Percentiles rank a stretch among this genome's conserved stretches.
Conservation (phyloP, 2,888 invertebrate genomes). For the Allophyes oxyacanthae region DNA sequence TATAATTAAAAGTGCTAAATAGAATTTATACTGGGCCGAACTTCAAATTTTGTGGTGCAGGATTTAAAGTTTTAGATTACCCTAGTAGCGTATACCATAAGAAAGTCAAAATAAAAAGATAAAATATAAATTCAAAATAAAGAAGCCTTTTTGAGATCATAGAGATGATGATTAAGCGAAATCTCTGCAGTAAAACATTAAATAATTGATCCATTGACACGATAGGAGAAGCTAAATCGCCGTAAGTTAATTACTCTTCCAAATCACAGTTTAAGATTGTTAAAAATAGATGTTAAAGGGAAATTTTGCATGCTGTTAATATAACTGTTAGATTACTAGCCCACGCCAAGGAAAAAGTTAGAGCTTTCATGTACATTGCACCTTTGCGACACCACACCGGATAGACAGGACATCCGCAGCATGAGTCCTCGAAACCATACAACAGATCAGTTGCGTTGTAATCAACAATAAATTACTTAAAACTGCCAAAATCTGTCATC, state of each 20-base stretch:
- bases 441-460: background rate
- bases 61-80: background rate
- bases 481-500: background rate
- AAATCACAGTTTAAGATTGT: conserved; percentile 19
- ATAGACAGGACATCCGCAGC: conserved; percentile 53
- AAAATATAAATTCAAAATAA: no score
- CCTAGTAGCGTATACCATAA: no score
- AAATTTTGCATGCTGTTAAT: conserved; percentile 60
- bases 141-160: no score
- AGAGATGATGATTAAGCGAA: no score
- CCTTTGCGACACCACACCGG: conserved; percentile 42
- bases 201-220: no score
- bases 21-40: conserved; percentile 30
- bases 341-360: conserved; percentile 57
- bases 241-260: background rate
- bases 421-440: conserved; percentile 43
- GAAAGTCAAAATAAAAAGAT: no score
- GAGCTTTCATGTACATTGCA: conserved; percentile 40
- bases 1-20: background rate
- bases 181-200: no score
- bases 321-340: conserved; percentile 33
- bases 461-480: background rate
- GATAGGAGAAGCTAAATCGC: no score
- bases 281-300: conserved; percentile 16
- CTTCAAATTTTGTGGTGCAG: conserved; percentile 15